Evolutionary conservation across 2,797 vertebrate genomes (phyloP).

Genomic region (Molossus molossus): DNA sequence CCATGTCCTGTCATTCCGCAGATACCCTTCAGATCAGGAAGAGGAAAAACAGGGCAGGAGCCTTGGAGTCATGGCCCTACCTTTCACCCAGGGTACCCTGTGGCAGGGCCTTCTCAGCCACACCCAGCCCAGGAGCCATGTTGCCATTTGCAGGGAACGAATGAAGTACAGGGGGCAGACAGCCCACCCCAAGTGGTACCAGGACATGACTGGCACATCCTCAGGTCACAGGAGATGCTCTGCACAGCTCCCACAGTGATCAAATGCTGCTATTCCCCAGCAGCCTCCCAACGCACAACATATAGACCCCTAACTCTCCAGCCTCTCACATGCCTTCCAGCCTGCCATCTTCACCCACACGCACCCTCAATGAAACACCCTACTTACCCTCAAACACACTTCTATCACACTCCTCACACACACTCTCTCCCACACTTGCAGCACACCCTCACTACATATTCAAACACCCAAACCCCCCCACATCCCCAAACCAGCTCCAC

Average conservation of each 20-base stretch:
- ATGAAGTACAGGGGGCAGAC: neutral
- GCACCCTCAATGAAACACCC: conserved; percentile 40
- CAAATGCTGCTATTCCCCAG: conserved; percentile 58
- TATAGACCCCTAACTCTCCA: conserved; percentile 17
- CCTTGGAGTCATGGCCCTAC: neutral
- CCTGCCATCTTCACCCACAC: conserved; percentile 16
- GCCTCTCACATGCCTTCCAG: conserved; percentile 45
- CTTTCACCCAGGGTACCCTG: conserved; percentile 57
- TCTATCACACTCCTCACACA: neutral
- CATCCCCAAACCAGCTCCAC: conserved; percentile 18
- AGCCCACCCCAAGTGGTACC: conserved; percentile 67
- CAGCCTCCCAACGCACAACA: neutral
- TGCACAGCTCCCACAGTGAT: conserved; percentile 64
- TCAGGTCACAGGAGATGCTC: conserved; percentile 57
- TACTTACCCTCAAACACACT: conserved; percentile 44
- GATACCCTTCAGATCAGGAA: conserved; percentile 51
- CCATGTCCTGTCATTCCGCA: conserved; percentile 15
- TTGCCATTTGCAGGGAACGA: neutral
- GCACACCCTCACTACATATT: neutral
- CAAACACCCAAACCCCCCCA: neutral
- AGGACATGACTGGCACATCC: conserved; percentile 68
- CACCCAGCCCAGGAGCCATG: conserved; percentile 62
- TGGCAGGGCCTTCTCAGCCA: conserved; percentile 55
- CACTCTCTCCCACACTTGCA: neutral
- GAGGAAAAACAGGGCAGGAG: conserved; percentile 48